Conservation (phyloP, 2,797 vertebrate species). For the Gymnopithys bicolor region DNA sequence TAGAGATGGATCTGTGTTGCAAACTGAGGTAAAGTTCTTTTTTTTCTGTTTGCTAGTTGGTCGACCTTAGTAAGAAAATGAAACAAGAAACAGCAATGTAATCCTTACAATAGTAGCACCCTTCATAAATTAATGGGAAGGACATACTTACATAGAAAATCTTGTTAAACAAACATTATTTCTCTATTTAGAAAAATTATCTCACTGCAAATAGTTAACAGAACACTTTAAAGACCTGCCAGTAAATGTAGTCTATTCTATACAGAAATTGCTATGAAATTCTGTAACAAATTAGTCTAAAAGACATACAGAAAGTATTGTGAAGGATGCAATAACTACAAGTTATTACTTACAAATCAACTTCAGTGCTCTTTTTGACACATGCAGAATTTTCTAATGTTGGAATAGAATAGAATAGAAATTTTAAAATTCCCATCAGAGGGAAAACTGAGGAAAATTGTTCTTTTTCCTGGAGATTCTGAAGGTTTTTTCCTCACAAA, state of each 20-base stretch:
- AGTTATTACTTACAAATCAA: neutral
- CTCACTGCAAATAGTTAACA: neutral
- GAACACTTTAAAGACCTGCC: neutral
- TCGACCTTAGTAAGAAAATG: neutral
- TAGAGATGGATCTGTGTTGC: neutral
- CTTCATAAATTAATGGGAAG: neutral
- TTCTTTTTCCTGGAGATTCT: neutral
- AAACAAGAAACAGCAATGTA: neutral
- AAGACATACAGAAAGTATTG: neutral
- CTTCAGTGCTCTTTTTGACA: neutral
- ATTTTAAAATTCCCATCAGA: neutral
- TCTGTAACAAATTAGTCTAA: neutral
- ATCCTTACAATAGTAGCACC: neutral
- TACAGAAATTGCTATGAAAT: neutral
- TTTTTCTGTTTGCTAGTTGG: neutral
- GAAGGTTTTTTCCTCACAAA: neutral
- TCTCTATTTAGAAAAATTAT: neutral
- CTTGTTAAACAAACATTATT: neutral
- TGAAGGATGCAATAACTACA: neutral
- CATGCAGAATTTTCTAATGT: neutral
- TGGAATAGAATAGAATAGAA: neutral
- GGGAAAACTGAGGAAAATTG: rapidly evolving
- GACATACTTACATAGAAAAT: neutral
- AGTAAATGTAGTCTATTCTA: neutral
- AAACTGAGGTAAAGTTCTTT: neutral